Evolutionary conservation across 30 jellyfish, hydroid and myxozoan species (phyloP).

Genomic region (Aurelia aurita complex sp. Pacific): DNA sequence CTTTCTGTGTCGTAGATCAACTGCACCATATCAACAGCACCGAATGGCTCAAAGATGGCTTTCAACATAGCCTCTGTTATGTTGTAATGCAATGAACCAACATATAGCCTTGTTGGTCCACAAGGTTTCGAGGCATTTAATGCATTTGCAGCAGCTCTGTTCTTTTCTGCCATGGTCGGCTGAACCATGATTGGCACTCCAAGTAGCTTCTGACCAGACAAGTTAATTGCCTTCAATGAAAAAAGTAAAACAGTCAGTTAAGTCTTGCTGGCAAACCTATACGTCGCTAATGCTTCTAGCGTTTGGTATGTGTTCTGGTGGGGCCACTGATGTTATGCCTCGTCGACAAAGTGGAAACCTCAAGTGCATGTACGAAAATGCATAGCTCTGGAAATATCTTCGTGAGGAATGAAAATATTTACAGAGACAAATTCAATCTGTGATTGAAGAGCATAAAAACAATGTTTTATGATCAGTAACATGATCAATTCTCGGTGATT

Average conservation of each 20-base stretch:
- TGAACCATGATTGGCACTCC: conserved; percentile 99
- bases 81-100: conserved; percentile 95
- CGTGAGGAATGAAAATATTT: too few species aligned
- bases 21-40: conserved; percentile 92
- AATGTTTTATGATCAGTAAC: too few species aligned
- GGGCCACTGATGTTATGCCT: too few species aligned
- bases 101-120: conserved; percentile 94
- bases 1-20: conserved; percentile 96
- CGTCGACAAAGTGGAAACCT: too few species aligned
- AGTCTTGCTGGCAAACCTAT: background rate
- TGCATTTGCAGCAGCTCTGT: conserved; percentile 97
- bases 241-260: background rate
- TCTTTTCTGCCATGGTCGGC: conserved; percentile 99
- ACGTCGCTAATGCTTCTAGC: too few species aligned
- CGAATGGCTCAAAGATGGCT: conserved; percentile 99
- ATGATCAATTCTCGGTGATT: too few species aligned
- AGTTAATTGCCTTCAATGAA: conserved; percentile 82
- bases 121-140: conserved; percentile 85
- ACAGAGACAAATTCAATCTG: too few species aligned
- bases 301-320: too few species aligned
- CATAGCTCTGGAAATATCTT: too few species aligned
- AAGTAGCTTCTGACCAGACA: conserved; percentile 93
- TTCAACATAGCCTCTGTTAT: conserved; percentile 96
- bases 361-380: too few species aligned
- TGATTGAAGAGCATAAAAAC: too few species aligned